Percentiles rank a stretch among this genome's conserved stretches.
Conservation (phyloP, 2,888 invertebrate genomes). For the Oxycera nigricornis region DNA sequence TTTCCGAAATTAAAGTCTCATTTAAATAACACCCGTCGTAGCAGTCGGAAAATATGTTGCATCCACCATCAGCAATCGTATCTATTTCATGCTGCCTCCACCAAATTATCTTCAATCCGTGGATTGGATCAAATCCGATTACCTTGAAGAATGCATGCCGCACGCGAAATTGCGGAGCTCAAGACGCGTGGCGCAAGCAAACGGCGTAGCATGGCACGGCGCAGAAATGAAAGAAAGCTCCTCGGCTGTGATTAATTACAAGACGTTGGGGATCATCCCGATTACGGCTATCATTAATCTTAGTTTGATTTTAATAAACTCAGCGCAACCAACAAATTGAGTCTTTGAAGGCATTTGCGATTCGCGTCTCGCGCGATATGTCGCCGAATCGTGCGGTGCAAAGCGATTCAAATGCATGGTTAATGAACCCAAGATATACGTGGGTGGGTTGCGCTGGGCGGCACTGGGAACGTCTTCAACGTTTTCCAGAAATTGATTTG, state of each 20-base stretch:
- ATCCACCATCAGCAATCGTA: too few relatives aligned
- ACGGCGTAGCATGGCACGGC: neutral
- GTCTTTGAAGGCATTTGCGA: conserved; percentile 4
- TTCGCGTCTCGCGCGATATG: conserved; percentile 2
- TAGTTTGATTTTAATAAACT: conserved; percentile 29
- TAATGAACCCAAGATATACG: conserved; percentile 1
- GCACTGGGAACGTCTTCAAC: neutral
- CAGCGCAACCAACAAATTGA: conserved; percentile 24
- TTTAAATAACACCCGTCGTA: too few relatives aligned
- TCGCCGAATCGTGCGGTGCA: conserved; percentile 3
- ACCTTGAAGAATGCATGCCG: too few relatives aligned
- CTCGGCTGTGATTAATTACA: conserved; percentile 15
- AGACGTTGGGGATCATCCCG: conserved; percentile 10
- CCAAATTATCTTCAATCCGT: too few relatives aligned
- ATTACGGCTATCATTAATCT: conserved; percentile 28
- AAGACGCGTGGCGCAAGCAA: too few relatives aligned
- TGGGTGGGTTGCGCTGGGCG: neutral
- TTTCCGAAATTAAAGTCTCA: too few relatives aligned
- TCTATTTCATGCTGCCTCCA: too few relatives aligned
- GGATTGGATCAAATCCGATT: too few relatives aligned
- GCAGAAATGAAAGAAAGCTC: neutral
- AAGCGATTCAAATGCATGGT: conserved; percentile 13
- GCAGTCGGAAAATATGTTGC: too few relatives aligned
- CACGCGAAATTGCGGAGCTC: too few relatives aligned
- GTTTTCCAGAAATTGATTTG: conserved; percentile 12